phyloP scores from a whole-genome alignment of 2,113 vertebrate species.

The Artemisiospiza belli region DNA sequence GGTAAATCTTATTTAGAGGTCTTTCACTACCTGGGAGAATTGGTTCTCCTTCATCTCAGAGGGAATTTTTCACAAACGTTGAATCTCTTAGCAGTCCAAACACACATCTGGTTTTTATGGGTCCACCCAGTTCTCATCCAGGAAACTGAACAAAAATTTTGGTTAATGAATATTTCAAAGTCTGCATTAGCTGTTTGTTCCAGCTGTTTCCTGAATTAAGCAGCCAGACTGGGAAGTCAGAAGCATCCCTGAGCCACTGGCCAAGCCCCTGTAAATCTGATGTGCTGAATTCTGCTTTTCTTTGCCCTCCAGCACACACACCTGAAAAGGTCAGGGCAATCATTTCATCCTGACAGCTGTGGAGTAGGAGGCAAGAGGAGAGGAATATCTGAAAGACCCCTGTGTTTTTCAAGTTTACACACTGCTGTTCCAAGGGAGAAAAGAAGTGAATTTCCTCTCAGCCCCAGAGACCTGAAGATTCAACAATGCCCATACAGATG shows the following conservation, averaged over 20 bases:
- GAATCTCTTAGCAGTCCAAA: background rate
- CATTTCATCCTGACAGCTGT: background rate
- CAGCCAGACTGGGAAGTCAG: background rate
- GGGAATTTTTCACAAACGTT: background rate
- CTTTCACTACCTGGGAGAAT: background rate
- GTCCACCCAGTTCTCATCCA: background rate
- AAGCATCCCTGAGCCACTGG: background rate
- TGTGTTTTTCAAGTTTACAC: background rate
- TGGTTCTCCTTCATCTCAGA: background rate
- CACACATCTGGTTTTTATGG: background rate
- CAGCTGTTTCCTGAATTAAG: background rate
- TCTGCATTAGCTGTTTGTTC: background rate
- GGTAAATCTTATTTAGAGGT: background rate
- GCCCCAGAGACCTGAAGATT: background rate
- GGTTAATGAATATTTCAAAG: background rate
- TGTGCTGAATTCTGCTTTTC: background rate
- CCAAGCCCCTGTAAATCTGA: background rate
- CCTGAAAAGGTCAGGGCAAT: background rate
- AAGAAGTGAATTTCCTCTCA: background rate
- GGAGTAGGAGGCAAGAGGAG: background rate
- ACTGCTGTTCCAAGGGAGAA: background rate
- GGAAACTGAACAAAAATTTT: background rate
- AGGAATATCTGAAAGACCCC: background rate
- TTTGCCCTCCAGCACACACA: background rate
- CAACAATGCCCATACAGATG: background rate